Conservation (phyloP, 2,888 invertebrate genomes). For the Ochropleura leucogaster region DNA sequence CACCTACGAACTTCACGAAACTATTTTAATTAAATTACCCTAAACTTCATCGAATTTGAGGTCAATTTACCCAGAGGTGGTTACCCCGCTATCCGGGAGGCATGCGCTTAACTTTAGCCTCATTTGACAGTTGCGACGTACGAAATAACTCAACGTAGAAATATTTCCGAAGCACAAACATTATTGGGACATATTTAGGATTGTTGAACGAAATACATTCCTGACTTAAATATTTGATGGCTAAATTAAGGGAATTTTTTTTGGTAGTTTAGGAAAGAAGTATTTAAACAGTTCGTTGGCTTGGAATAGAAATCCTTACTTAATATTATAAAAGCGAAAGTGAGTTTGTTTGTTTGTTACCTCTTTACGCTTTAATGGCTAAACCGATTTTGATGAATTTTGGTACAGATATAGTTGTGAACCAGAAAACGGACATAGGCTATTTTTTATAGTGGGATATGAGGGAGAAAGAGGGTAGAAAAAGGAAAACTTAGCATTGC, state of each 20-base stretch:
- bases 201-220: constrained; percentile 45
- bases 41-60: constrained; percentile 53
- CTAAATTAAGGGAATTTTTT: constrained; percentile 30
- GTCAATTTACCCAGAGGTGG: constrained; percentile 47
- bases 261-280: constrained; percentile 18
- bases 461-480: too few relatives aligned
- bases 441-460: too few relatives aligned
- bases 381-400: too few relatives aligned
- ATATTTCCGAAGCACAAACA: constrained; percentile 38
- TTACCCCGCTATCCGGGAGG: constrained; percentile 36
- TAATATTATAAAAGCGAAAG: too few relatives aligned
- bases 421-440: too few relatives aligned
- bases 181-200: constrained; percentile 43
- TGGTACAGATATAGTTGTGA: too few relatives aligned
- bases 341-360: too few relatives aligned
- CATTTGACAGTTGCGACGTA: constrained; percentile 50
- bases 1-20: constrained; percentile 37
- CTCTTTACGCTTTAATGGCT: too few relatives aligned
- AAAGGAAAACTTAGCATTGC: too few relatives aligned
- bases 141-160: constrained; percentile 36
- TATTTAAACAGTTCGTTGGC: constrained; percentile 13
- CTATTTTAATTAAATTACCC: constrained; percentile 61
- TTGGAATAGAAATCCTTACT: neutral
- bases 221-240: constrained; percentile 45
- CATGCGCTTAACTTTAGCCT: constrained; percentile 35